Evolutionary conservation across 2,888 invertebrate species (phyloP), one percentile per base, ranked within the genome.

Genomic region (Ceramica pisi): DNA sequence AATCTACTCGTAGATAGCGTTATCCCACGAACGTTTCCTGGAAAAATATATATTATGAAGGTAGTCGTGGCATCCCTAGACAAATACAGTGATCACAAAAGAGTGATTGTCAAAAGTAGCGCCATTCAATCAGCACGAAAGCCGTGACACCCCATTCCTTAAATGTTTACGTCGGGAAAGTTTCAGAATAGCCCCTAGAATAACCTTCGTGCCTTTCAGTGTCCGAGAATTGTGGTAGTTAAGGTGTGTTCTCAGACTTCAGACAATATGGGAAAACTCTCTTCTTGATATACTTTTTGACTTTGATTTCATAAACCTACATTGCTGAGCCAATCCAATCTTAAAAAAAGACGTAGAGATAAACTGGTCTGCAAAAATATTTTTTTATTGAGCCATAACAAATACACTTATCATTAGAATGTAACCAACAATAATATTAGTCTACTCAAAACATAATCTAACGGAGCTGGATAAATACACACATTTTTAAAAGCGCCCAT

Each of bases 101-200:
- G 73, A 80, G 79, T 71, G 75, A 82, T 83, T 75, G 80, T 83
- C 71, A 73, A 81, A 86, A 84, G 75, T 77, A 81, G 59, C 56
- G 75, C 78, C 78, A 84, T 89, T 87, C 84, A 87, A 88, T 90
- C 86, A 88, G 81, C 35, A 82, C 80, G 81, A 87, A 85, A 86
- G 83, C 85, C 75, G 78, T 83, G 84, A 85, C 85, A 87, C 82
- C 74, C 83, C 66, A 81, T 86, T 83, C 66, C 73, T 79, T 75
- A 80, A 83, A 87, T 90, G 88, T 90, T 91, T 90, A 80, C 88
- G 91, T 89, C 89, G 89, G 87, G 82, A 88, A 91, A 90, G 84
- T 90, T 91, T 85, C 71, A 70, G 81, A 68, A 82, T 83, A 74
- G 77, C 80, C 78, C 73, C 71, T 70, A 63, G 56, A 68, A 75